Evolutionary conservation across 2,113 vertebrate genomes (phyloP).

Genomic region (Rhadina sibilatrix): DNA sequence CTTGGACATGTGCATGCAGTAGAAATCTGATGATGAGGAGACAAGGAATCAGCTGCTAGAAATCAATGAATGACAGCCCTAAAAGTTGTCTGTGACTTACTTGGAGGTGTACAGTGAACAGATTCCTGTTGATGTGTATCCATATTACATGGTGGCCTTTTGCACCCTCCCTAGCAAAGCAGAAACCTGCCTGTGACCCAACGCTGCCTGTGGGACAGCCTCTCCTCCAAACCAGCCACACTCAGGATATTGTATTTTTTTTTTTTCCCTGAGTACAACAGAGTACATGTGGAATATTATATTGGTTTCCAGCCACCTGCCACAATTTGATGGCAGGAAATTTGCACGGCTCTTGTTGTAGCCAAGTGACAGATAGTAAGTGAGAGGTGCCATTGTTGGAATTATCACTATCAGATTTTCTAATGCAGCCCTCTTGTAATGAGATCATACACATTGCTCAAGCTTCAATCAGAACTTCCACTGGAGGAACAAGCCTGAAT

Average conservation of each 20-base stretch:
- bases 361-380: conserved; percentile 44
- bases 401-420: conserved; percentile 44
- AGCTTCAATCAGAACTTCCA: conserved; percentile 36
- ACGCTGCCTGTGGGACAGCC: neutral
- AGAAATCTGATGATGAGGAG: neutral
- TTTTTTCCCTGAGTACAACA: neutral
- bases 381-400: conserved; percentile 41
- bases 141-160: neutral
- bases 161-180: neutral
- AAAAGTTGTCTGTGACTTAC: neutral
- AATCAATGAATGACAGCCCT: neutral
- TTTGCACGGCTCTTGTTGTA: conserved; percentile 28
- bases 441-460: conserved; percentile 31
- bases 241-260: neutral
- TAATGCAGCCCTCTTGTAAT: conserved; percentile 44
- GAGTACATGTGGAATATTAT: neutral
- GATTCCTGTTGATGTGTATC: neutral
- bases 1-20: neutral
- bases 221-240: neutral
- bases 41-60: neutral
- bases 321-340: conserved; percentile 17
- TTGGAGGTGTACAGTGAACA: neutral
- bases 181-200: neutral
- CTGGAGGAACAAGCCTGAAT: conserved; percentile 14
- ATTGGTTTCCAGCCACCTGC: conserved; percentile 15